Evolutionary conservation across 2,113 vertebrate genomes (phyloP), one percentile per base, ranked within the genome.

Genomic region (Cryptotis parvus): DNA sequence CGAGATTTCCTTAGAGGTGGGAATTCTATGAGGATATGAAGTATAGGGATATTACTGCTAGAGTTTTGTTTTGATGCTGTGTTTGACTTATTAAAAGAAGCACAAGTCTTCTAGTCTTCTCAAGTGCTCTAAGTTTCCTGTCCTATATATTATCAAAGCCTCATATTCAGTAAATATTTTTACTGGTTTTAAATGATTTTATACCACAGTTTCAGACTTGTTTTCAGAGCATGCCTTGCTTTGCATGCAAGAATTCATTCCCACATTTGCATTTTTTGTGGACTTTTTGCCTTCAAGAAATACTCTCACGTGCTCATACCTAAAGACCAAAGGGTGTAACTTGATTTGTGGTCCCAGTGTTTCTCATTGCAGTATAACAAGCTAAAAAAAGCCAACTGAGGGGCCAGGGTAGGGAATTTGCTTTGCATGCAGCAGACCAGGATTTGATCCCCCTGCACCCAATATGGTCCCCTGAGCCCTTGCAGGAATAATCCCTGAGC

Each of bases 1-100:
- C 82, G 93, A 92, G 78, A 65, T 87, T 91, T 95, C 72, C 70
- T 82, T 84, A 33, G 79, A 91, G 85, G 68, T 88, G 72, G 92
- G 83, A 86, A 91, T 85, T 93, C 72, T 86, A 90, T 43, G 66
- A 90, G 82, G 86, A 78, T 85, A 22, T 93, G 92, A 75, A 24
- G 4, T 83, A 33, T n/a, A 65, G 72, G 87, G 84, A 52, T 87
- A 77, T n/a, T 73, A 39, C 65, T 43, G 20, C 33, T 26, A 35
- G 29, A 61, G 63, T 31, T 91, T 77, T 58, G 35, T 77, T 78
- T 88, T 27, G 29, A 27, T 24, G 45, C 10, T 78, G 84, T 49
- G 49, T 65, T 76, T 80, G 84, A 61, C 33, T 85, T 61, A 61
- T 84, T 35, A 1, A 9, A 4, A 29, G 68, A 58, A 90, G 75